Percentiles rank a stretch among this genome's conserved stretches.
These are phyloP conservation scores for Pseudomugil gertrudae DNA, from an alignment of 2,797 vertebrate species.

Conservation along the genomic window DNA sequence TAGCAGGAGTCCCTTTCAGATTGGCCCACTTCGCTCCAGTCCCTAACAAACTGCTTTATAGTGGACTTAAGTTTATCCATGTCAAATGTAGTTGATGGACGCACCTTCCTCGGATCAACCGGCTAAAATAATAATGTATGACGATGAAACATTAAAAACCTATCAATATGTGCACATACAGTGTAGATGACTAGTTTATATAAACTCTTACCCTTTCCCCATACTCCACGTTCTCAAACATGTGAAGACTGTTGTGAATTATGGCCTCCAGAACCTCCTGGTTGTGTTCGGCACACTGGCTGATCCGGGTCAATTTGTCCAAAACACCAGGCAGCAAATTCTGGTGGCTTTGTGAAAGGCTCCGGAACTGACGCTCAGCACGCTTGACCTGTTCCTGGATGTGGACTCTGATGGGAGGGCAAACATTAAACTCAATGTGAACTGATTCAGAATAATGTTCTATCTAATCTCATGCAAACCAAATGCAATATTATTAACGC, in stretches of 20 bases:
- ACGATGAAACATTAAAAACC: background rate
- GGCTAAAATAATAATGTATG: conserved; percentile 30
- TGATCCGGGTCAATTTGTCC: conserved; percentile 88
- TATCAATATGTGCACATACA: background rate
- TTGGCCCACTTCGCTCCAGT: conserved; percentile 95
- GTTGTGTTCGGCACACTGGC: conserved; percentile 93
- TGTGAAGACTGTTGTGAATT: conserved; percentile 92
- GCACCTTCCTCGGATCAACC: conserved; percentile 82
- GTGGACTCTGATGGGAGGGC: conserved; percentile 83
- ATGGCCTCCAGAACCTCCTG: conserved; percentile 92
- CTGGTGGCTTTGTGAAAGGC: conserved; percentile 89
- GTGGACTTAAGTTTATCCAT: conserved; percentile 99
- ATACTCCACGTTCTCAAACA: conserved; percentile 99
- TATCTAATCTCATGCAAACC: background rate
- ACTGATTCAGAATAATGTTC: background rate
- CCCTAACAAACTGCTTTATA: conserved; percentile 98
- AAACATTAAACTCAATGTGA: background rate
- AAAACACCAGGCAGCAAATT: conserved; percentile 88
- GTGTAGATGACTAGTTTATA: background rate
- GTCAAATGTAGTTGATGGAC: conserved; percentile 93
- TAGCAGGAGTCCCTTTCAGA: conserved; percentile 95
- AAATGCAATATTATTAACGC: background rate
- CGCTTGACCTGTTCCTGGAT: conserved; percentile 94
- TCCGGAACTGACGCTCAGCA: conserved; percentile 91
- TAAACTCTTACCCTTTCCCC: conserved; percentile 87